Conservation (phyloP, 2,797 vertebrate genomes). For the Trichosurus vulpecula region DNA sequence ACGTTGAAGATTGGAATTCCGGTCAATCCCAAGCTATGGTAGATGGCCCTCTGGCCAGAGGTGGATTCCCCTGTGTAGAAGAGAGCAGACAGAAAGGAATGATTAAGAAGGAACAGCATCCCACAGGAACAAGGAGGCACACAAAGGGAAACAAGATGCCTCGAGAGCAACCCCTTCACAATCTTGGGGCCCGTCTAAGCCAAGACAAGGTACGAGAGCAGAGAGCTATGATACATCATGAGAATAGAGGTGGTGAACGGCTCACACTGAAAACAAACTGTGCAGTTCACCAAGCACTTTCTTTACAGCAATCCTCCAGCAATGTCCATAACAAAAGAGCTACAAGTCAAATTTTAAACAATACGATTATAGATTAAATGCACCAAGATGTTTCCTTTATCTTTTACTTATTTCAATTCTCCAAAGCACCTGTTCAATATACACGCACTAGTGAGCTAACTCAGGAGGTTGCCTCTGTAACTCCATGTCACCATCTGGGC, state of each 20-base stretch:
- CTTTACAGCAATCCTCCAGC: too few relatives aligned
- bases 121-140: not conserved
- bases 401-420: not conserved
- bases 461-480: too few relatives aligned
- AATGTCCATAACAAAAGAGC: not conserved
- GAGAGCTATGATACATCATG: rapidly evolving
- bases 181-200: too few relatives aligned
- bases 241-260: not conserved
- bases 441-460: not conserved
- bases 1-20: slow-evolving; percentile 98
- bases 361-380: not conserved
- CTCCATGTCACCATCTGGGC: too few relatives aligned
- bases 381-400: not conserved
- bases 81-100: not conserved
- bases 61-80: slow-evolving; percentile 91
- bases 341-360: not conserved
- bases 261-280: not conserved
- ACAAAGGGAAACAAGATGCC: not conserved
- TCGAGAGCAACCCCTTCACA: too few relatives aligned
- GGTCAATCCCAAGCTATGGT: slow-evolving; percentile 94
- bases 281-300: not conserved
- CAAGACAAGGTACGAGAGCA: not conserved
- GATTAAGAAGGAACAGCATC: not conserved
- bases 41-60: slow-evolving; percentile 95
- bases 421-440: not conserved